Conservation (phyloP, 1,140 invertebrate genomes). For the Philopotamus ludificatus region DNA sequence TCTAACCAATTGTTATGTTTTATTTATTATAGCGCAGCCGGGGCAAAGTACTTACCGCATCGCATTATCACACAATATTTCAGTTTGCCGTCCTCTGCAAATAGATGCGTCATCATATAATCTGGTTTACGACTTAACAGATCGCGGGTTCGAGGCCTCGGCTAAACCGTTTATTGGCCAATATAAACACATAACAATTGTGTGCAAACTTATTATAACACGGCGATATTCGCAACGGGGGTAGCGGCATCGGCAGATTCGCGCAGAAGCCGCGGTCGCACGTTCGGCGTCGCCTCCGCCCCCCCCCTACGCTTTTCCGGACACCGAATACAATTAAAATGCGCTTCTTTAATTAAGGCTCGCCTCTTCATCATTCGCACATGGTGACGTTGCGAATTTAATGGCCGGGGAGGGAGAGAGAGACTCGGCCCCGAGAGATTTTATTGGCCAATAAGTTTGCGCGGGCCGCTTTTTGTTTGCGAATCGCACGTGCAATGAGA, state of each 20-base stretch:
- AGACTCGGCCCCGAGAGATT: slow-evolving; percentile 7
- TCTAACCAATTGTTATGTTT: slow-evolving; percentile 41
- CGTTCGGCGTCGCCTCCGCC: background rate
- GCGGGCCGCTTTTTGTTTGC: slow-evolving; percentile 6
- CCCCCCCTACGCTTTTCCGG: slow-evolving; percentile 30
- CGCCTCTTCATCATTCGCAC: slow-evolving; percentile 58
- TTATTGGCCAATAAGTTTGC: slow-evolving; percentile 38
- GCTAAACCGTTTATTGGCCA: slow-evolving; percentile 26
- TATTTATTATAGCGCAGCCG: slow-evolving; percentile 38
- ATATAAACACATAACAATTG: slow-evolving; percentile 35
- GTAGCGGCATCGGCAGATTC: background rate
- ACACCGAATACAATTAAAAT: slow-evolving; percentile 45
- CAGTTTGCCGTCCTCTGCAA: slow-evolving; percentile 33
- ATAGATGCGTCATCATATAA: slow-evolving; percentile 41
- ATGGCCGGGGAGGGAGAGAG: slow-evolving; percentile 24
- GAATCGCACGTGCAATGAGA: background rate
- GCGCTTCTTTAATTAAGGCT: slow-evolving; percentile 58
- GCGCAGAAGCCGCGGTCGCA: background rate
- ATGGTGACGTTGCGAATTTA: slow-evolving; percentile 45
- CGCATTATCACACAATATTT: slow-evolving; percentile 42
- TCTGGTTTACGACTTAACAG: slow-evolving; percentile 37
- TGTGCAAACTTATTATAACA: background rate
- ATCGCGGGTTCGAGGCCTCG: slow-evolving; percentile 29
- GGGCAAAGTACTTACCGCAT: slow-evolving; percentile 34
- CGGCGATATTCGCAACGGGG: too few species aligned